Conservation (phyloP, 2,113 vertebrate species). For the Psephotus haematonotus region DNA sequence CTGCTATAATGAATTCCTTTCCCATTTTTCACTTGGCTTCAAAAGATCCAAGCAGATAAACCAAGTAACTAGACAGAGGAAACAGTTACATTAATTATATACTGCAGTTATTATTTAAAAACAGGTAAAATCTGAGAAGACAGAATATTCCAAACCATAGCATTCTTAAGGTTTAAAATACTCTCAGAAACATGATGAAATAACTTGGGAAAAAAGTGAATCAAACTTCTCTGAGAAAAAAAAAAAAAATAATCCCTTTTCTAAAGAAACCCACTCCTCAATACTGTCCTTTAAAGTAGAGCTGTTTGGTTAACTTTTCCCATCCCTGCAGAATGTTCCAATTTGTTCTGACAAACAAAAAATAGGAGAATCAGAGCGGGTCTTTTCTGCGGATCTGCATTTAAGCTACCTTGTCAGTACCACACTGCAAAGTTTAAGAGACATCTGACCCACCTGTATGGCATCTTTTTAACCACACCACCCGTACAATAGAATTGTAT, state of each 20-base stretch:
- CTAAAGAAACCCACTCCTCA: not conserved
- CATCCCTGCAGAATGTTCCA: not conserved
- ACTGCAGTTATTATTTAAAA: not conserved
- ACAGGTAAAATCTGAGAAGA: not conserved
- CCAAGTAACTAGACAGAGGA: not conserved
- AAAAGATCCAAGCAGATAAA: not conserved
- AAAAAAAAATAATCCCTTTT: not conserved
- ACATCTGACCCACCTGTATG: not conserved
- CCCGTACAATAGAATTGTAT: not conserved
- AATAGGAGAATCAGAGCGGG: not conserved
- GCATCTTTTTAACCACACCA: not conserved
- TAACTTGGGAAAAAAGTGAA: not conserved
- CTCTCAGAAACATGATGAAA: not conserved
- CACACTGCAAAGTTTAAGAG: not conserved
- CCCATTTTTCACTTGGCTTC: not conserved
- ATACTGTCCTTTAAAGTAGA: not conserved
- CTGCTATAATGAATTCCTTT: not conserved
- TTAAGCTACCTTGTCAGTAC: not conserved
- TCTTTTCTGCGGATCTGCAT: not conserved
- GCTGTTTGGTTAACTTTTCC: not conserved
- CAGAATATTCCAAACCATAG: not conserved
- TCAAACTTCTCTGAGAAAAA: not conserved
- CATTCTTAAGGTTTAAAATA: not conserved
- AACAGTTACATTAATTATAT: not conserved
- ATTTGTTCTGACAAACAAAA: not conserved